Conservation (phyloP, 2,888 invertebrate species). For the Minunthozetes semirufus region DNA sequence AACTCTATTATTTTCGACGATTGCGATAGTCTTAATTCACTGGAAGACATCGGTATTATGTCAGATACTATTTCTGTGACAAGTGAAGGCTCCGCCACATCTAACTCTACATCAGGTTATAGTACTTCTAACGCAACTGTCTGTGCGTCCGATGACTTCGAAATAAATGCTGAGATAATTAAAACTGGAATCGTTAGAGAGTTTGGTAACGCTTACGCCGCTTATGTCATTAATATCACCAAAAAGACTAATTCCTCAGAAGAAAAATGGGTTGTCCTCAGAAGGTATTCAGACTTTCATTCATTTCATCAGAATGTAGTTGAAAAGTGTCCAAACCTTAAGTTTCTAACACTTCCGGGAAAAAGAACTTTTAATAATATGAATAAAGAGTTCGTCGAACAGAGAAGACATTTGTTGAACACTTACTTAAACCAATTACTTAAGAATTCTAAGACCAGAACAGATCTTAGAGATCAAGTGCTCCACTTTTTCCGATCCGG, state of each 20-base stretch:
- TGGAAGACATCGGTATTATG: constrained; percentile 31
- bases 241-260: constrained; percentile 58
- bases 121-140: constrained; percentile 51
- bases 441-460: constrained; percentile 50
- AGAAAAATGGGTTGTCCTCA: constrained; percentile 82
- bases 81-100: constrained; percentile 2
- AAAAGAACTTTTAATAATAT: constrained; percentile 92
- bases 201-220: constrained; percentile 75
- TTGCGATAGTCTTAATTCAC: constrained; percentile 13
- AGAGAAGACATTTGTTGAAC: constrained; percentile 66
- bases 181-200: constrained; percentile 71
- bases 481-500: constrained; percentile 62
- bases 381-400: constrained; percentile 68
- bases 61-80: constrained; percentile 4
- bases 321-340: constrained; percentile 46
- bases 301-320: constrained; percentile 75
- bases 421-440: constrained; percentile 62
- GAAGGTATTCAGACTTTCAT: constrained; percentile 88
- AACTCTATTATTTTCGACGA: constrained; percentile 24
- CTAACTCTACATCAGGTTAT: constrained; percentile 41
- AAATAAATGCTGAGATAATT: constrained; percentile 56
- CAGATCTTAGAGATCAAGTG: constrained; percentile 57
- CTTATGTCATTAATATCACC: constrained; percentile 75
- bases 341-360: constrained; percentile 71
- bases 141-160: constrained; percentile 45